Conservation (phyloP, 2,797 vertebrate genomes). For the Diglossa cyanea region DNA sequence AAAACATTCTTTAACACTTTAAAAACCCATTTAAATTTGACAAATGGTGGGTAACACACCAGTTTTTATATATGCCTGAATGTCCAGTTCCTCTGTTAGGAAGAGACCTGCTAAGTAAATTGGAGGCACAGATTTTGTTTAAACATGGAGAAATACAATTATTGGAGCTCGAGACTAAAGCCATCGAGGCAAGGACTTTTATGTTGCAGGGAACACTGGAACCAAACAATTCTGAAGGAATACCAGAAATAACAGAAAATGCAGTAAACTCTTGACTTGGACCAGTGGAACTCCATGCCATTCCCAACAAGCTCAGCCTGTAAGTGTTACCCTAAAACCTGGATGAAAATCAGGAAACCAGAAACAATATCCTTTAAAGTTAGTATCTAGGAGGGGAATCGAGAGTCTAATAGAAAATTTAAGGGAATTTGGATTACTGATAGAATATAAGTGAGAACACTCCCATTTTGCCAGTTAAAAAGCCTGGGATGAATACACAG, state of each 20-base stretch:
- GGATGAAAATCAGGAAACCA: background rate
- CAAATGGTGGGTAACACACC: accelerated
- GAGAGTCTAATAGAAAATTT: background rate
- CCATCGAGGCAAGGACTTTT: background rate
- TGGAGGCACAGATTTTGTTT: background rate
- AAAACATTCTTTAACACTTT: background rate
- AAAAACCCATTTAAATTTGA: background rate
- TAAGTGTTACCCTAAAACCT: background rate
- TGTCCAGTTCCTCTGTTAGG: background rate
- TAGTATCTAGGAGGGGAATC: background rate
- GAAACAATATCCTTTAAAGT: background rate
- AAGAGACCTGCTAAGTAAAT: background rate
- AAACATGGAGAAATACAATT: background rate
- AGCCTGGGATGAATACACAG: background rate
- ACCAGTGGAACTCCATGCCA: background rate
- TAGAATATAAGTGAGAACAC: background rate
- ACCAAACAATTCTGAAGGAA: background rate
- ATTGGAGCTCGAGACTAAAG: background rate
- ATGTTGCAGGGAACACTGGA: background rate
- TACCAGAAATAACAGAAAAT: background rate
- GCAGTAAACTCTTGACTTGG: background rate
- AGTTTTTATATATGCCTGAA: background rate
- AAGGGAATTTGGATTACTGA: background rate
- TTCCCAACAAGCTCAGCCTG: background rate
- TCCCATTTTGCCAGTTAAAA: background rate